Percentiles rank a stretch among this genome's conserved stretches.
phyloP scores from a whole-genome alignment of 1,140 invertebrate species.

The Pogonomyrmex barbatus region DNA sequence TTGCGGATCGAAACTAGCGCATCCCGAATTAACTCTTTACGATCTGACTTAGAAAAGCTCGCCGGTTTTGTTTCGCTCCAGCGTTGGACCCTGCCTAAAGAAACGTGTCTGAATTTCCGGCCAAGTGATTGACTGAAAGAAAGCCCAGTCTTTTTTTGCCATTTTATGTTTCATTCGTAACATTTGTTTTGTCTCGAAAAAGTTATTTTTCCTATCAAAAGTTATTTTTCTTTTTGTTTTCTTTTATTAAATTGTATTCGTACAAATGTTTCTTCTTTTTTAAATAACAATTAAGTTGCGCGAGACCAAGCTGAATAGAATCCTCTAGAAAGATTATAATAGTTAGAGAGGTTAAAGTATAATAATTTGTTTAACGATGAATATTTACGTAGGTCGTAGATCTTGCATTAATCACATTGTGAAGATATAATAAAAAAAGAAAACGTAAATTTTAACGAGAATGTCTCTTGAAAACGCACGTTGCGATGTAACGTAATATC shows the following conservation, averaged over 20 bases:
- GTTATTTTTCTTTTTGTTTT: neutral
- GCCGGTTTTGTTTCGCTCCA: neutral
- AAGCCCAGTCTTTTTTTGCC: neutral
- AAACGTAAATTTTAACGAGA: neutral
- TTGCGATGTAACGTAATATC: neutral
- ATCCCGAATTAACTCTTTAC: slow-evolving; percentile 47
- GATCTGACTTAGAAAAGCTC: neutral
- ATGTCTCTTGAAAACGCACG: slow-evolving; percentile 4
- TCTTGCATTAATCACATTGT: slow-evolving; percentile 13
- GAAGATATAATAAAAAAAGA: neutral
- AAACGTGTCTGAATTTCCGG: slow-evolving; percentile 33
- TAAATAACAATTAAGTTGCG: neutral
- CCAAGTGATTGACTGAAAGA: neutral
- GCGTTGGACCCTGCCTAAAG: neutral
- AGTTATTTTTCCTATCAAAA: neutral
- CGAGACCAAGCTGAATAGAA: neutral
- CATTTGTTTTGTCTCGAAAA: neutral
- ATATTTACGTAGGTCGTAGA: slow-evolving; percentile 20
- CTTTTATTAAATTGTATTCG: neutral
- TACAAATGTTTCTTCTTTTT: neutral
- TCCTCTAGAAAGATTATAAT: neutral
- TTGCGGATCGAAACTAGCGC: slow-evolving; percentile 27
- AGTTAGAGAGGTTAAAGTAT: neutral
- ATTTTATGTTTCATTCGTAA: neutral
- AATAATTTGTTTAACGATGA: neutral